A percentile compares a stretch with the other conserved stretches of the same genome.
These are phyloP conservation scores for Prinia subflava DNA, from an alignment of 2,113 vertebrate genomes.

Conservation along the genomic window DNA sequence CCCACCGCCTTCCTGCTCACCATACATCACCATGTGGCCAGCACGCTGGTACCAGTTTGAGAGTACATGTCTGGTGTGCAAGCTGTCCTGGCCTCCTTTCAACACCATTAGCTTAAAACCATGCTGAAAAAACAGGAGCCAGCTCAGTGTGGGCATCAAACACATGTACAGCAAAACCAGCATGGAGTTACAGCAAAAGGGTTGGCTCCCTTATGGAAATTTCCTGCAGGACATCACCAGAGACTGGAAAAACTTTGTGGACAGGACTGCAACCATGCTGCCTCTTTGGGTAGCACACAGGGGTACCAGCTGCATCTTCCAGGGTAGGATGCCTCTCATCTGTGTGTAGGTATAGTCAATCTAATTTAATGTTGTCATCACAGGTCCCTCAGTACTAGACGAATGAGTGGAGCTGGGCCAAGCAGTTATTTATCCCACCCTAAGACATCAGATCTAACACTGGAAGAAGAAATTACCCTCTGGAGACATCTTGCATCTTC, in stretches of 20 bases:
- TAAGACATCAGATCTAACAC: not conserved
- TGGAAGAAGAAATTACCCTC: not conserved
- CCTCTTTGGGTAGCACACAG: not conserved
- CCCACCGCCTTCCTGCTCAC: not conserved
- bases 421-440: not conserved
- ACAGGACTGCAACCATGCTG: accelerated
- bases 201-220: not conserved
- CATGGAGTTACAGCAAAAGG: not conserved
- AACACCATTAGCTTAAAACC: slow-evolving; percentile 39
- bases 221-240: not conserved
- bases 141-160: not conserved
- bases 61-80: not conserved
- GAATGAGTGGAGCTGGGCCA: accelerated
- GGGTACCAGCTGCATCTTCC: accelerated
- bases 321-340: not conserved
- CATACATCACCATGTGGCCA: not conserved
- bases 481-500: not conserved
- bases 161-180: not conserved
- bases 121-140: not conserved
- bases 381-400: not conserved
- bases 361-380: not conserved
- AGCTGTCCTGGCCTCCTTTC: not conserved
- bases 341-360: not conserved
- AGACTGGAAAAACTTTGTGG: not conserved
- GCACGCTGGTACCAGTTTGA: not conserved